These are phyloP conservation scores for Pedetes capensis DNA, from an alignment of 2,113 vertebrate species.

Conservation along the genomic window DNA sequence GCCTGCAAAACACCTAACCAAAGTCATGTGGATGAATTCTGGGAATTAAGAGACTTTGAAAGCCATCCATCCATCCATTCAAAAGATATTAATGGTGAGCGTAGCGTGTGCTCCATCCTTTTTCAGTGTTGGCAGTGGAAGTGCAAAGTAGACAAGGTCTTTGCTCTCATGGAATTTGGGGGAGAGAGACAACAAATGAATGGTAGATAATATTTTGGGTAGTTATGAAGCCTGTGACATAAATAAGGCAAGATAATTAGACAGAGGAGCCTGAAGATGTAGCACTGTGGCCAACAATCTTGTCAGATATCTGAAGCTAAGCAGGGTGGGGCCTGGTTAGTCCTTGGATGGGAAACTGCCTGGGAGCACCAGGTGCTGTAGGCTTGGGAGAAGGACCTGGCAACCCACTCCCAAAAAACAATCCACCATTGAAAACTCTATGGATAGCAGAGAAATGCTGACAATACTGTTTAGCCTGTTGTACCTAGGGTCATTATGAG, in stretches of 20 bases:
- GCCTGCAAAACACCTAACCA: slow-evolving; percentile 41
- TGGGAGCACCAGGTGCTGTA: no score
- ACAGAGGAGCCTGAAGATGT: no score
- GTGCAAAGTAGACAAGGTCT: background rate
- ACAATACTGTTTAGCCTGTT: no score
- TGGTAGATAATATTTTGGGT: background rate
- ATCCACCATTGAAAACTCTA: no score
- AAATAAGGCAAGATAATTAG: background rate
- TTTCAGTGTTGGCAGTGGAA: background rate
- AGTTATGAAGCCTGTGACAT: background rate
- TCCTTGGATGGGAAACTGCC: no score
- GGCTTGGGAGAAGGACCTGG: no score
- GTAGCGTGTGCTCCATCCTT: background rate
- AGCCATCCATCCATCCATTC: slow-evolving; percentile 15
- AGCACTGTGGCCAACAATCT: no score
- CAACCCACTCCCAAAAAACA: no score
- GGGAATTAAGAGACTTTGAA: slow-evolving; percentile 47
- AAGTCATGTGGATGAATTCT: slow-evolving; percentile 33
- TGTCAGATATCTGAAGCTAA: no score
- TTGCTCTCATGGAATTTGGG: background rate
- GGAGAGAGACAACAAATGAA: background rate
- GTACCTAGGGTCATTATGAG: no score
- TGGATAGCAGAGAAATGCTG: no score
- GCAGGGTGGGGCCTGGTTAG: no score
- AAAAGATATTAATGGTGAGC: slow-evolving; percentile 20